These are phyloP conservation scores for Crenuchus spilurus DNA, from an alignment of 2,797 vertebrate species.

Conservation along the genomic window DNA sequence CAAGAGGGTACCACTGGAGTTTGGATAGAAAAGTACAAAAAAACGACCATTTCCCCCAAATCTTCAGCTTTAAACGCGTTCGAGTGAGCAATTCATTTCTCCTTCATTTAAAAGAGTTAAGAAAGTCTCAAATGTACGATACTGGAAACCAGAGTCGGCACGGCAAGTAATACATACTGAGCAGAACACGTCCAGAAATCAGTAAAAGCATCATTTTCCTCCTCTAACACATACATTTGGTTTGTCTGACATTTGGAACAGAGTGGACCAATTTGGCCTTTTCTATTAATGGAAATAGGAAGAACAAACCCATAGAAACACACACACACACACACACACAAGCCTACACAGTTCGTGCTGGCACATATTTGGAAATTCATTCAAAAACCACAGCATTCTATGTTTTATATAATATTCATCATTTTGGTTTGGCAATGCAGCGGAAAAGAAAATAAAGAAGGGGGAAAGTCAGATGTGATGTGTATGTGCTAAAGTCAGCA, in stretches of 20 bases:
- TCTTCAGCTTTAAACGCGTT: not conserved
- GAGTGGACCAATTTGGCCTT: conserved; percentile 56
- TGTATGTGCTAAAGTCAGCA: conserved; percentile 68
- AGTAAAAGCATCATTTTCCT: not conserved
- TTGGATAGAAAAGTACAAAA: not conserved
- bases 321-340: conserved; percentile 19
- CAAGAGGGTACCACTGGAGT: not conserved
- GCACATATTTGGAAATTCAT: conserved; percentile 66
- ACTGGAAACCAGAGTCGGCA: not conserved
- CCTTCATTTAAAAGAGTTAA: conserved; percentile 15
- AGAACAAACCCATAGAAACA: conserved; percentile 25
- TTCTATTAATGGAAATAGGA: conserved; percentile 53
- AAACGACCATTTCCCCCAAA: not conserved
- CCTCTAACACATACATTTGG: conserved; percentile 33
- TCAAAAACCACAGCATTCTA: conserved; percentile 68
- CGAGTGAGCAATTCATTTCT: not conserved
- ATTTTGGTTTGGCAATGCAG: conserved; percentile 73
- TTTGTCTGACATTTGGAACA: conserved; percentile 26
- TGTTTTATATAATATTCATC: conserved; percentile 75
- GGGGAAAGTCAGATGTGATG: conserved; percentile 48
- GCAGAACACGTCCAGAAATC: conserved; percentile 26
- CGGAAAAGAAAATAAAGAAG: conserved; percentile 61
- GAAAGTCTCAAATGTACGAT: not conserved
- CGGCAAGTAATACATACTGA: not conserved
- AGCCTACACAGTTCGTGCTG: conserved; percentile 52